phyloP scores from a whole-genome alignment of 2,888 invertebrate species.

The Brachyptera putata region DNA sequence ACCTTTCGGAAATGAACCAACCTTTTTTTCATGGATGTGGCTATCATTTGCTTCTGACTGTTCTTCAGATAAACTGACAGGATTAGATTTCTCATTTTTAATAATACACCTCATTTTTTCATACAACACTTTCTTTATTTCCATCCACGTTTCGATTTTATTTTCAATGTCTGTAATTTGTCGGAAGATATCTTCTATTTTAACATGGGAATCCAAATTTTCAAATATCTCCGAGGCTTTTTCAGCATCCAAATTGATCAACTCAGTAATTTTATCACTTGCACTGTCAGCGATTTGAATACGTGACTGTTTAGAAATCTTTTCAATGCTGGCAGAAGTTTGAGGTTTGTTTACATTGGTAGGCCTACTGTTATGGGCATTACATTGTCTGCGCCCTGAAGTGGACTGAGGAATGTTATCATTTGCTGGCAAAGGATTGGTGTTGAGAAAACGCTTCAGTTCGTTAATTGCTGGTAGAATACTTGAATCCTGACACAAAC shows the following conservation, averaged over 20 bases:
- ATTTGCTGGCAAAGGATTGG: too few relatives aligned
- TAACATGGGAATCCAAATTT: not conserved
- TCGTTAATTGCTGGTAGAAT: not conserved
- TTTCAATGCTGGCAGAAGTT: too few relatives aligned
- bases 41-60: not conserved
- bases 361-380: too few relatives aligned
- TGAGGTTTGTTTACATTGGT: too few relatives aligned
- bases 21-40: too few relatives aligned
- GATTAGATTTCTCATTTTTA: constrained; percentile 4
- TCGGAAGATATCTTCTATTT: constrained; percentile 45
- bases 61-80: not conserved
- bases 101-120: constrained; percentile 43
- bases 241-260: too few relatives aligned
- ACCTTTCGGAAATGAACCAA: too few relatives aligned
- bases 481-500: not conserved
- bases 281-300: too few relatives aligned
- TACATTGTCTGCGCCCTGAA: too few relatives aligned
- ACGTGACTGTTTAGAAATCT: too few relatives aligned
- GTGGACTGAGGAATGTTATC: too few relatives aligned
- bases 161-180: constrained; percentile 59
- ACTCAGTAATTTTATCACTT: too few relatives aligned
- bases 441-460: not conserved
- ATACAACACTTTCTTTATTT: constrained; percentile 56
- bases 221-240: not conserved
- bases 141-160: constrained; percentile 53